phyloP scores from a whole-genome alignment of 1,140 invertebrate species.

The Anastrepha ludens region DNA sequence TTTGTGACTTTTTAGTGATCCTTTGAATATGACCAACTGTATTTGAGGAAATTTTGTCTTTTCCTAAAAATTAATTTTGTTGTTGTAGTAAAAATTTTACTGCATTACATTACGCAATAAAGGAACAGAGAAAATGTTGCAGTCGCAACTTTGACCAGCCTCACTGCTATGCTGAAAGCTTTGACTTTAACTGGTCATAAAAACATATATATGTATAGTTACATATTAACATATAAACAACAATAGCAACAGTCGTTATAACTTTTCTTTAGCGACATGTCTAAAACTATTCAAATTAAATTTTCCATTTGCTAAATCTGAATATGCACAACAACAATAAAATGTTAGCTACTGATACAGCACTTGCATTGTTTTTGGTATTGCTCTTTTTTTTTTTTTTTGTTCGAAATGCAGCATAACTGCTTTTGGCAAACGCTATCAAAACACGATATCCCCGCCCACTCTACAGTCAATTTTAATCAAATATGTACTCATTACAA shows the following conservation, averaged over 20 bases:
- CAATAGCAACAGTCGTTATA: neutral
- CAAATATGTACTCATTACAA: too few relatives aligned
- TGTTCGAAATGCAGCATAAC: slow-evolving; percentile 18
- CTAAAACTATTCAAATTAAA: slow-evolving; percentile 40
- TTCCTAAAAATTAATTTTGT: neutral
- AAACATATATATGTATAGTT: neutral
- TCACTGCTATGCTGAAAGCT: neutral
- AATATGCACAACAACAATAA: neutral
- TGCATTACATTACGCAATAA: neutral
- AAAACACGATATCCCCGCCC: neutral
- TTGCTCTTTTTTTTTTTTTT: neutral
- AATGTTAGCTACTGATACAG: neutral
- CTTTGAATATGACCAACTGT: too few relatives aligned
- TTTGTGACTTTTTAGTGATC: too few relatives aligned
- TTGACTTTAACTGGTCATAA: slow-evolving; percentile 18
- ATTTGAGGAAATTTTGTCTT: neutral
- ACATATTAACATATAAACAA: neutral
- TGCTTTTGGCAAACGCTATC: slow-evolving; percentile 33
- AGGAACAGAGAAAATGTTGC: neutral
- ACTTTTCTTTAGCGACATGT: slow-evolving; percentile 33
- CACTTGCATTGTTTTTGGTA: neutral
- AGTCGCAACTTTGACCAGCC: neutral
- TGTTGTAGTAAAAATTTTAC: slow-evolving; percentile 14
- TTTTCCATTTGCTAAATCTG: slow-evolving; percentile 18
- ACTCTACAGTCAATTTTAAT: too few relatives aligned